A percentile compares a stretch with the other conserved stretches of the same genome.
Evolutionary conservation across 2,888 invertebrate species (phyloP).

Genomic region (Metopia argyrocephala): DNA sequence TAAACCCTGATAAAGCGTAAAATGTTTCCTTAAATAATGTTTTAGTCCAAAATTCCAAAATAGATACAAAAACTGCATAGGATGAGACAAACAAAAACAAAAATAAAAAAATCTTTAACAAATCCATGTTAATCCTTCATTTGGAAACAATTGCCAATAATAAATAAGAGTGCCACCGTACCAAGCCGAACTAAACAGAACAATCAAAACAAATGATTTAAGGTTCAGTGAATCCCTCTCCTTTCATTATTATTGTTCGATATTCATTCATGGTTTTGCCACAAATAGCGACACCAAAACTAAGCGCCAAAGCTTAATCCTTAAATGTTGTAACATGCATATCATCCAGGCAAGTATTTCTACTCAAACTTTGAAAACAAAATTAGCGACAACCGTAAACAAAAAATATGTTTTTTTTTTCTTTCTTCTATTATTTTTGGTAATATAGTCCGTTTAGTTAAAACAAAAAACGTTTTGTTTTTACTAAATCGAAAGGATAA

Average conservation of each 20-base stretch:
- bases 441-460: slow-evolving; percentile 30
- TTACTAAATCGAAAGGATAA: slow-evolving; percentile 8
- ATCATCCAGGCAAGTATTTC: background rate
- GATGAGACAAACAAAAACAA: background rate
- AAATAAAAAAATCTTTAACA: slow-evolving; percentile 9
- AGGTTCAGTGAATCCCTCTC: slow-evolving; percentile 48
- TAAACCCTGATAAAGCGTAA: background rate
- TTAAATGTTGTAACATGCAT: slow-evolving; percentile 6
- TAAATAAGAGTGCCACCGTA: slow-evolving; percentile 1
- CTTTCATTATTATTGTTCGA: slow-evolving; percentile 26
- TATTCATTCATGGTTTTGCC: slow-evolving; percentile 55
- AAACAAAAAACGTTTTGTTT: slow-evolving; percentile 46
- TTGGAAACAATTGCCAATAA: slow-evolving; percentile 35
- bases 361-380: slow-evolving; percentile 11
- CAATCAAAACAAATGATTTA: slow-evolving; percentile 61
- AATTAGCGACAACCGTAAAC: background rate
- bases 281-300: slow-evolving; percentile 53
- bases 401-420: background rate
- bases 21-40: background rate
- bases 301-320: slow-evolving; percentile 57
- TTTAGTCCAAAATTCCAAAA: background rate
- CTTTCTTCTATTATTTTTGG: background rate
- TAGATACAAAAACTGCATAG: too few relatives aligned
- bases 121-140: slow-evolving; percentile 52
- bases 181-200: slow-evolving; percentile 17